Conservation (phyloP, 2,113 vertebrate species). For the Oryctolagus cuniculus region mOryCun1.1 NC_091448.1:38376001-38376500, state of each 20-base stretch:
- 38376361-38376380: not conserved
- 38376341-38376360: not conserved
- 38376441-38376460: not conserved
- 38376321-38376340: not conserved
- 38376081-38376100: not conserved
- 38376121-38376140: not conserved
- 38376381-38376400: constrained; percentile 56
- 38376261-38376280: not conserved
- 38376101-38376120: not conserved
- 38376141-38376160: not conserved
- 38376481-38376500: not conserved
- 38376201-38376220: not conserved
- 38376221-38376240: not conserved
- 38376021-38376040: not conserved
- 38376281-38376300: not conserved
- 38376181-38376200: not conserved
- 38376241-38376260: not conserved
- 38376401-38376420: constrained; percentile 1
- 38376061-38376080: not conserved
- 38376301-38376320: not conserved
- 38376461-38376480: constrained; percentile 52
- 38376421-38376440: constrained; percentile 23
- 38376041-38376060: not conserved
- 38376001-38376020: not conserved
- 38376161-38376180: not conserved